Evolutionary conservation across 2,113 vertebrate genomes (phyloP), one percentile per base, ranked within the genome.

Genomic region (Turdus rufiventris): DNA sequence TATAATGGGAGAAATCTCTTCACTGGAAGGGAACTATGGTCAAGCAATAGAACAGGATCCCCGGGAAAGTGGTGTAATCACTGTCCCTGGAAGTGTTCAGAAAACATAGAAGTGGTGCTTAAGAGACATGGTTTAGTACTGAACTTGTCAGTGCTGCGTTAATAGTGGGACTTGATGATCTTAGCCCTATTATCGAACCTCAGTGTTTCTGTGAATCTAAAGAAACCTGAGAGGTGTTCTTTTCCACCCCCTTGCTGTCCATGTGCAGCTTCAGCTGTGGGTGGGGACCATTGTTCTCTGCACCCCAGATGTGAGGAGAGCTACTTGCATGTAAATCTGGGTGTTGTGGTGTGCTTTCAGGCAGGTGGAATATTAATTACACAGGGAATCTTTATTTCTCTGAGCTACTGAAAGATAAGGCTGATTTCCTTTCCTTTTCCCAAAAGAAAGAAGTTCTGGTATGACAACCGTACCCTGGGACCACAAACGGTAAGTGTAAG

Each of bases 401-500:
- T 26, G 16, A 36, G 34, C 11, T 71, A 36, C 42, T 57, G 75
- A 57, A 65, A 42, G 43, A 3, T 36, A 36, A 86, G 24, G 5
- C 60, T 61, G 54, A 2, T 70, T 76, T 88, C 53, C 33, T 66
- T 62, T 90, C 8, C 6, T 93, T 89, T 65, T 74, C 38, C 51
- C 47, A 7, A 54, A 92, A 98, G 98, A 63, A 99, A 98, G 96
- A 99, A 98, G 87, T 97, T 97, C 54, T 99, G 98, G 98, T 98
- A 98, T 75, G 97, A 98, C 79, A 96, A 96, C 45, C 97, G 98
- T 50, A 63, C 87, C 6, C 47, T 98, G 86, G 96, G 83, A 14
- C 78, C 97, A 12, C 79, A 97, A 38, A 71, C 85, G 94, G 98
- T 98, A 85, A 70, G 82, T 34, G 33, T 8, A 50, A 11, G 34